Conservation (phyloP, 2,113 vertebrate species). For the Neomonachus schauinslandi region DNA sequence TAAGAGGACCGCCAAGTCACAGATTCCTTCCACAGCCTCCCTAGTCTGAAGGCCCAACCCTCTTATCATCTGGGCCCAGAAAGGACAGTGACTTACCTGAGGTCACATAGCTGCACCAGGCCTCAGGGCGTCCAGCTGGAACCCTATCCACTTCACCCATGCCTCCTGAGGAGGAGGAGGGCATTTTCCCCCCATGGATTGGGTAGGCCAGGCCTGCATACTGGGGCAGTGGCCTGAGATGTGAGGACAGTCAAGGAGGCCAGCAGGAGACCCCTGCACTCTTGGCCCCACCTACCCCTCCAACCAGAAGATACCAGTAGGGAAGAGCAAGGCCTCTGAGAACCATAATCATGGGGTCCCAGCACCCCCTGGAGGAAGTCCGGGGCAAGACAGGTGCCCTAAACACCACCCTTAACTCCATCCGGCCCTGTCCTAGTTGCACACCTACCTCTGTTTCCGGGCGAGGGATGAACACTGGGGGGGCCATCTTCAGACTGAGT, state of each 20-base stretch:
- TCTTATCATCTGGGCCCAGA: not conserved
- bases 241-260: not conserved
- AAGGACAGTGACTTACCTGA: not conserved
- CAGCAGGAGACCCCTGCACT: not conserved
- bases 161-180: not conserved
- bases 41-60: not conserved
- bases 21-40: not conserved
- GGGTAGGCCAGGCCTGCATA: not conserved
- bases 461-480: slow-evolving; percentile 97
- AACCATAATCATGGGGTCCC: not conserved
- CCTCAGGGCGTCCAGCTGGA: not conserved
- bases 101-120: not conserved
- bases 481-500: slow-evolving; percentile 93
- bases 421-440: not conserved
- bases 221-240: not conserved
- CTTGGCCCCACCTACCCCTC: not conserved
- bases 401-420: not conserved
- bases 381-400: not conserved
- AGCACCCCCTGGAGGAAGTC: slow-evolving; percentile 70
- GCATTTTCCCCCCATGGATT: not conserved
- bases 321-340: not conserved
- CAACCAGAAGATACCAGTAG: not conserved
- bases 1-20: not conserved
- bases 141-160: not conserved
- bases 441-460: slow-evolving; percentile 96